Conservation (phyloP, 1,140 invertebrate species). For the Caenorhabditis brenneri region DNA sequence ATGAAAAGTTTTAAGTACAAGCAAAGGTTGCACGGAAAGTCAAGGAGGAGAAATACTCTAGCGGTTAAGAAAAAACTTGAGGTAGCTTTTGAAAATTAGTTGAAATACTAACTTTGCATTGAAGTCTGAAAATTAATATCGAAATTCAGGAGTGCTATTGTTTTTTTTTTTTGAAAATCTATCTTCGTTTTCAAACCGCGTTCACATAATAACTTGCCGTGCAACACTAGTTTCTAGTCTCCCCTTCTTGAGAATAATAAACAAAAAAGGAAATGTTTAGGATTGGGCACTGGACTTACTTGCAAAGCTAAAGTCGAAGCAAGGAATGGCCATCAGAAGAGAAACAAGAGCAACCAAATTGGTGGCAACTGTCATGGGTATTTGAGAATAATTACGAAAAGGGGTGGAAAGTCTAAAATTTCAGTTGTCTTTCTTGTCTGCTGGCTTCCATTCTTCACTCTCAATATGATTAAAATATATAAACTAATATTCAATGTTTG, state of each 20-base stretch:
- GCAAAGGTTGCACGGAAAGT: too few relatives aligned
- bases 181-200: too few relatives aligned
- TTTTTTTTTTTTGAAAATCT: too few relatives aligned
- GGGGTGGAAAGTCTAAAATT: neutral
- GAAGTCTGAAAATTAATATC: too few relatives aligned
- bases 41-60: too few relatives aligned
- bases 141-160: too few relatives aligned
- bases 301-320: constrained; percentile 71
- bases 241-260: neutral
- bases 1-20: too few relatives aligned
- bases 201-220: too few relatives aligned
- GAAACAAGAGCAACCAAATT: constrained; percentile 69
- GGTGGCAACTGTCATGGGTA: constrained; percentile 71
- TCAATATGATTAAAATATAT: constrained; percentile 71
- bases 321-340: constrained; percentile 70
- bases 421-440: constrained; percentile 70
- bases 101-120: too few relatives aligned
- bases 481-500: constrained; percentile 61
- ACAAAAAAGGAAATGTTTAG: neutral
- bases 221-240: neutral
- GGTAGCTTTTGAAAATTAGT: too few relatives aligned
- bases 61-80: too few relatives aligned
- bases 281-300: constrained; percentile 70
- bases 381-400: neutral
- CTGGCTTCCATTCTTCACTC: constrained; percentile 70